Base-by-base conservation (phyloP, 2,797 vertebrate genomes). In the Neoniphon sammara region DNA sequence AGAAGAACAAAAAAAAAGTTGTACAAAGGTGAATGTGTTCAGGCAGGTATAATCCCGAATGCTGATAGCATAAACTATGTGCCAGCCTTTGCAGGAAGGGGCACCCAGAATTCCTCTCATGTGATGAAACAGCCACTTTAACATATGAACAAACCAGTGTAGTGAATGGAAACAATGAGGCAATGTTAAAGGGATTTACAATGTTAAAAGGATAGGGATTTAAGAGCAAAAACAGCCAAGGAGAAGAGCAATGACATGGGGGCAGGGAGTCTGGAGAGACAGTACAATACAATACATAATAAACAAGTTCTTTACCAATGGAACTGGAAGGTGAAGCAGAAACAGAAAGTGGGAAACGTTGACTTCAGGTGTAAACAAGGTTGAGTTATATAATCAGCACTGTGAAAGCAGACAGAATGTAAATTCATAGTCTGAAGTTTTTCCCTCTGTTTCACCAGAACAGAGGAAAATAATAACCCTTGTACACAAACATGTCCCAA, bases 131-230 rank as follows among this genome's bases (percentile, higher is more conserved):
- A 50, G 46, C 25, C n/a, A 20, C 25, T 21, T 30, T 20, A 34
- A 34, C 61, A 50, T 17, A 50, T 64, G 62, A 52, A 64, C 34
- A 64, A 64, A 31, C 18, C 46, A 52, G 11, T 17, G 62, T 36
- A 27, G 17, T 20, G 18, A 27, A 52, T 15, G 5, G 11, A 30
- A n/a, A 34, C 7, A 12, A 12, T 5, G 52, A 44, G 44, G 17
- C 15, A 1, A 14, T 12, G 11, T 42, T 17, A 49, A 27, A 27
- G 25, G 25, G 25, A 27, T 27, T 27, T 31, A 49, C 61, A 64
- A 50, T 64, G 61, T 50, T 50, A 64, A 23, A 60, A 2, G 20
- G 58, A 42, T 42, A 34, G 25, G 25, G 27, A n/a, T 39, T 42
- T 23, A 39, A 50, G 61, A 47, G 46, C 44, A n/a, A n/a, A 52